Percentiles rank a stretch among this genome's conserved stretches.
phyloP scores from a whole-genome alignment of 1,140 invertebrate species.

The Bombus pascuorum region DNA sequence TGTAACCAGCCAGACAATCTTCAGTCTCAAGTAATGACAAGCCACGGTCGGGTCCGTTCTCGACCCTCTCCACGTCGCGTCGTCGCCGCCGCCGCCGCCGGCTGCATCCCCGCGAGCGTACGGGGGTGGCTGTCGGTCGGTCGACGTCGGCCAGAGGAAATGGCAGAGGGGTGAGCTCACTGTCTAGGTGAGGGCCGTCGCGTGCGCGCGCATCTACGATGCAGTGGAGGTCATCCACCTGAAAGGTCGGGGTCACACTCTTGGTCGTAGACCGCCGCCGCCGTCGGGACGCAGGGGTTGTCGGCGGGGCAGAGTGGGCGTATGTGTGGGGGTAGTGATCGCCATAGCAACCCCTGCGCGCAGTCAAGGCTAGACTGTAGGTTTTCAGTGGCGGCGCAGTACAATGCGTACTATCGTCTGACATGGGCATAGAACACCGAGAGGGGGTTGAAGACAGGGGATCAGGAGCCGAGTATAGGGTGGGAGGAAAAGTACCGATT shows the following conservation, averaged over 20 bases:
- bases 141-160: constrained; percentile 19
- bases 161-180: constrained; percentile 1
- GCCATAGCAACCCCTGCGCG: constrained; percentile 81
- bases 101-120: constrained; percentile 28
- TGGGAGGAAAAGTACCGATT: constrained; percentile 46
- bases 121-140: constrained; percentile 25
- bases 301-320: constrained; percentile 36
- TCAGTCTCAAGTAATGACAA: constrained; percentile 52
- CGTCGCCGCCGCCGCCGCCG: constrained; percentile 7
- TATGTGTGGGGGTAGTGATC: constrained; percentile 70
- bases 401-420: constrained; percentile 59
- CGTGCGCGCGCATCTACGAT: constrained; percentile 75
- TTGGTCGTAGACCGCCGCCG: constrained; percentile 65
- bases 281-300: constrained; percentile 51
- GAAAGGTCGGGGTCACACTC: constrained; percentile 82
- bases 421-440: background rate
- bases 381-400: constrained; percentile 66
- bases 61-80: constrained; percentile 34
- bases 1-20: constrained; percentile 51
- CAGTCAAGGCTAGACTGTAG: constrained; percentile 81
- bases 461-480: background rate
- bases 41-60: constrained; percentile 42
- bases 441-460: background rate
- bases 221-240: constrained; percentile 83
- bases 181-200: constrained; percentile 63